Conservation (phyloP, 2,113 vertebrate species). For the Zosterops pallidus region DNA sequence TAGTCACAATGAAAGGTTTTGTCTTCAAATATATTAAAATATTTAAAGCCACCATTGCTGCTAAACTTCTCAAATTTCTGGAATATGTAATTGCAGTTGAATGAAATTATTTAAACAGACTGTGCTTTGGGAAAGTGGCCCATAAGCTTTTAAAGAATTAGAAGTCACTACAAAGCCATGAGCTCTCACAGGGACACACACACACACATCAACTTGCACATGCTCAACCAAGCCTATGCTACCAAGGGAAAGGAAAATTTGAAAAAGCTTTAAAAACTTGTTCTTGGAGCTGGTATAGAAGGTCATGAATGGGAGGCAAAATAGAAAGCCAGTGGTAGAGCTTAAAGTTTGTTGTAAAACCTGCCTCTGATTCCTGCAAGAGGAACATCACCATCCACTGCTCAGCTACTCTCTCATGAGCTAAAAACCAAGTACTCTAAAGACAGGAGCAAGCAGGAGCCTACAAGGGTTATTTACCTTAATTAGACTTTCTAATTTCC, state of each 20-base stretch:
- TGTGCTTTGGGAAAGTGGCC: not conserved
- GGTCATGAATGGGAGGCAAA: not conserved
- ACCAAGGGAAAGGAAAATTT: not conserved
- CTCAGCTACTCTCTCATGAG: not conserved
- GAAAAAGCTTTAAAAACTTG: not conserved
- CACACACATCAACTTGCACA: rapidly evolving
- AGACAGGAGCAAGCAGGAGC: not conserved
- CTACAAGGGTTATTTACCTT: not conserved
- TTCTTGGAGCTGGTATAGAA: not conserved
- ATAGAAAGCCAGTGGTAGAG: not conserved
- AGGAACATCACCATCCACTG: not conserved
- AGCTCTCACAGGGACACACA: not conserved
- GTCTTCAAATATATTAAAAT: not conserved
- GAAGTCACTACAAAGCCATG: not conserved
- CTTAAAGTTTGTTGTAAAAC: not conserved
- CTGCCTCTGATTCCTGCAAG: not conserved
- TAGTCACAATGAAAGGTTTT: conserved; percentile 24
- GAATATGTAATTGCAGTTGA: not conserved
- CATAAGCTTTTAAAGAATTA: not conserved
- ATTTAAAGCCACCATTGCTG: not conserved
- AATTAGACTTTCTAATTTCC: not conserved
- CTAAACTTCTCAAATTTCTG: not conserved
- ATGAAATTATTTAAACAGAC: not conserved
- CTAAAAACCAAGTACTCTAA: not conserved
- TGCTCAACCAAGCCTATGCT: not conserved